Percentiles rank a stretch among this genome's conserved stretches.
phyloP scores from a whole-genome alignment of 2,888 invertebrate genomes.

The Agrochola circellaris region DNA sequence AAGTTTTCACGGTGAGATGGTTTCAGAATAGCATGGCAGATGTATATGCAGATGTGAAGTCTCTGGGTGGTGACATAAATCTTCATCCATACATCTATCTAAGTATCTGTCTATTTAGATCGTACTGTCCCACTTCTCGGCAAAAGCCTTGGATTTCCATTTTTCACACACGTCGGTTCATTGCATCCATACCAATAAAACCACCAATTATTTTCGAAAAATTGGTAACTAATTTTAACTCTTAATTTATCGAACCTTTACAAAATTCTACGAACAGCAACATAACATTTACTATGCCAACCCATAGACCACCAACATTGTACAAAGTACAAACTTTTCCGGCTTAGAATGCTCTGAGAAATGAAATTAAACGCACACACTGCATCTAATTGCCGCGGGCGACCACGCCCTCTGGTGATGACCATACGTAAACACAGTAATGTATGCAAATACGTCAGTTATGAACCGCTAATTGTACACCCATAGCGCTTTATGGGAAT shows the following conservation, averaged over 20 bases:
- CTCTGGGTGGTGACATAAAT: no score
- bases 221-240: background rate
- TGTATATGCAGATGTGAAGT: no score
- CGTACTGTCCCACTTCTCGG: background rate
- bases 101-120: background rate
- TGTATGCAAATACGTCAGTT: slow-evolving; percentile 73
- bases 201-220: background rate
- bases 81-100: background rate
- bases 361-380: slow-evolving; percentile 65
- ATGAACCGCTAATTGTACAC: slow-evolving; percentile 59
- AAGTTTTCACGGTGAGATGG: no score
- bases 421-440: slow-evolving; percentile 63
- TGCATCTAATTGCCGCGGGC: slow-evolving; percentile 75
- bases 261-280: background rate
- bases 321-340: slow-evolving; percentile 52
- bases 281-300: slow-evolving; percentile 7
- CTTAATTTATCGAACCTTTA: background rate
- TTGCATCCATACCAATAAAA: background rate
- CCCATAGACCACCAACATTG: slow-evolving; percentile 72
- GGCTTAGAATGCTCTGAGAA: slow-evolving; percentile 38
- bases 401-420: slow-evolving; percentile 67
- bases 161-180: background rate
- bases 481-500: slow-evolving; percentile 37
- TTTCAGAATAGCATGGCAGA: no score
- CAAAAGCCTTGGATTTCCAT: background rate